A percentile compares a stretch with the other conserved stretches of the same genome.
phyloP scores from a whole-genome alignment of 2,113 vertebrate species.

The Melanerpes aurifrons region DNA sequence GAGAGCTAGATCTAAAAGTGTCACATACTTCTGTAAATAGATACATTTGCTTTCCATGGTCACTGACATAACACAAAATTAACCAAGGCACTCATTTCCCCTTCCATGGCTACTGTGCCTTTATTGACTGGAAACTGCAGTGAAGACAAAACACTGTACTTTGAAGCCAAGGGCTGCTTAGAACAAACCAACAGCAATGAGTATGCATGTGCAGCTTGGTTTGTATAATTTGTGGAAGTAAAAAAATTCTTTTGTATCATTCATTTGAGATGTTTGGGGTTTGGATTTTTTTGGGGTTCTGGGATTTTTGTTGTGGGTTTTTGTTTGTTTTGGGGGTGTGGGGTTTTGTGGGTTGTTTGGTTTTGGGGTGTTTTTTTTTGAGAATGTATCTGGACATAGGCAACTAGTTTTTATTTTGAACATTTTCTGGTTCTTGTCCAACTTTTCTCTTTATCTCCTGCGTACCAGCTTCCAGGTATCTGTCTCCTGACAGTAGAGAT shows the following conservation, averaged over 20 bases:
- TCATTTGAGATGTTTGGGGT: not conserved
- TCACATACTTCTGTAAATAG: not conserved
- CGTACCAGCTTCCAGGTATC: constrained; percentile 77
- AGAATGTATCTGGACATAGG: constrained; percentile 18
- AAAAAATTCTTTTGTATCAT: not conserved
- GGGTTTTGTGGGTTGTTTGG: not conserved
- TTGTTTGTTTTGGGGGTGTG: no score
- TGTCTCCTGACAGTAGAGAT: constrained; percentile 83
- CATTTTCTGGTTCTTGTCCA: constrained; percentile 60
- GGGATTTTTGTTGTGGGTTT: no score
- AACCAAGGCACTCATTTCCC: not conserved
- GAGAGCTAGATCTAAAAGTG: not conserved
- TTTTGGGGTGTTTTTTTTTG: not conserved
- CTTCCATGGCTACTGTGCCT: not conserved
- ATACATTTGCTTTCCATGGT: not conserved
- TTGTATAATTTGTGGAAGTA: not conserved
- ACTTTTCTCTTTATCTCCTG: constrained; percentile 79
- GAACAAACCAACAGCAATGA: not conserved
- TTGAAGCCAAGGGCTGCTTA: not conserved
- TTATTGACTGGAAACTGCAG: not conserved
- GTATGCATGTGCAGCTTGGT: not conserved
- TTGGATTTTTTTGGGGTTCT: not conserved
- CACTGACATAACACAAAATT: not conserved
- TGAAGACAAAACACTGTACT: not conserved
- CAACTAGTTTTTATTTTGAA: constrained; percentile 58